Evolutionary conservation across 2,888 invertebrate species (phyloP).

Genomic region (Agrochola lota): DNA sequence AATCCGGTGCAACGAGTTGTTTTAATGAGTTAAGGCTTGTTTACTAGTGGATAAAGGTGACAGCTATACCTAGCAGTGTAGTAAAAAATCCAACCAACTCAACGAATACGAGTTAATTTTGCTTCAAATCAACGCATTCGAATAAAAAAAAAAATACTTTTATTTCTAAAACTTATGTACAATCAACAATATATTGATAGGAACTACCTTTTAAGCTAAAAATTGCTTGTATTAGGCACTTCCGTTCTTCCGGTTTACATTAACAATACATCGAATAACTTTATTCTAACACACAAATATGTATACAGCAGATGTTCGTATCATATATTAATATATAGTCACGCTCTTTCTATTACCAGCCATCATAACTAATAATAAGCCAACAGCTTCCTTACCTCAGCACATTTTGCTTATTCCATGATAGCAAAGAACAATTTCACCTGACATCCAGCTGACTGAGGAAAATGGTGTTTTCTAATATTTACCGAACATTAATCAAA

Average conservation of each 20-base stretch:
- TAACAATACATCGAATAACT: no score
- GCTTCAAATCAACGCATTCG: neutral
- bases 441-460: conserved; percentile 60
- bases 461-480: conserved; percentile 59
- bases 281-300: neutral
- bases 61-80: neutral
- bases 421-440: conserved; percentile 43
- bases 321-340: neutral
- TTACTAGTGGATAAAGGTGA: neutral
- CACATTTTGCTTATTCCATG: conserved; percentile 42
- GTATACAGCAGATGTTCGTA: neutral
- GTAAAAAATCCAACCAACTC: neutral
- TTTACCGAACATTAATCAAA: conserved; percentile 63
- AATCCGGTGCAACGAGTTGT: no score
- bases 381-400: neutral
- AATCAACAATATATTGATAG: no score
- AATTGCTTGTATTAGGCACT: no score
- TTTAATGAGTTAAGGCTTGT: no score
- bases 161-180: no score
- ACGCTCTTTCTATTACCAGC: neutral
- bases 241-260: no score
- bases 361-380: conserved; percentile 12
- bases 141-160: neutral
- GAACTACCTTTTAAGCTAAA: no score
- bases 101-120: neutral